These are phyloP conservation scores for Apotomis betuletana DNA, from an alignment of 2,888 invertebrate genomes.

Conservation along the genomic window DNA sequence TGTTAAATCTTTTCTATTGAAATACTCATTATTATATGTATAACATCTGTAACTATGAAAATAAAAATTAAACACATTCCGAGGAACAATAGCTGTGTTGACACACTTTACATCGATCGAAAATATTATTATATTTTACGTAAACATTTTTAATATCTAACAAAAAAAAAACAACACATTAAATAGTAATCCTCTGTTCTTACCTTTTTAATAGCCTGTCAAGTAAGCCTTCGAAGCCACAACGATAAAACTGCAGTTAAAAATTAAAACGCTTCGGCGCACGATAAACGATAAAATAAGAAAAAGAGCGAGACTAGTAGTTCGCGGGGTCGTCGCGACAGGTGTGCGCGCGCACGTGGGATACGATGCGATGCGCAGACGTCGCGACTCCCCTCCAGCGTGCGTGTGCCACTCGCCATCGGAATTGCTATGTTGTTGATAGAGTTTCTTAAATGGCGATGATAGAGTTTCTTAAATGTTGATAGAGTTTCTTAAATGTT, in stretches of 20 bases:
- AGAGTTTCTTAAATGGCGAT: background rate
- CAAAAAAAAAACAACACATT: too few species aligned
- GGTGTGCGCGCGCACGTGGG: slow-evolving; percentile 32
- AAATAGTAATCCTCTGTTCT: background rate
- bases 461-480: background rate
- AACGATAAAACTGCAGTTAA: background rate
- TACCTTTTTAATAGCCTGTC: background rate
- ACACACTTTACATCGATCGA: too few species aligned
- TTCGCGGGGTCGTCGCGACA: slow-evolving; percentile 23
- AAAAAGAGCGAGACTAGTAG: slow-evolving; percentile 11
- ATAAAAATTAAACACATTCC: too few species aligned
- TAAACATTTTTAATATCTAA: too few species aligned
- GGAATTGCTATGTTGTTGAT: background rate
- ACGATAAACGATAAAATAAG: slow-evolving; percentile 10
- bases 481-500: background rate
- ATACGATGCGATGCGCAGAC: slow-evolving; percentile 30
- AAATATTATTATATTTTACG: too few species aligned
- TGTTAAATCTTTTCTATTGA: too few species aligned
- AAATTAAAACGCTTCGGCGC: background rate
- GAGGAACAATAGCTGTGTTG: too few species aligned
- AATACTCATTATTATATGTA: too few species aligned
- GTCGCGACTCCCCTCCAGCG: slow-evolving; percentile 33
- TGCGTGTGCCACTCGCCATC: slow-evolving; percentile 18
- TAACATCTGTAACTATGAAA: too few species aligned
- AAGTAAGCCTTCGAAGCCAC: background rate